phyloP scores from a whole-genome alignment of 2,797 vertebrate genomes.

The Mus spretus region DNA sequence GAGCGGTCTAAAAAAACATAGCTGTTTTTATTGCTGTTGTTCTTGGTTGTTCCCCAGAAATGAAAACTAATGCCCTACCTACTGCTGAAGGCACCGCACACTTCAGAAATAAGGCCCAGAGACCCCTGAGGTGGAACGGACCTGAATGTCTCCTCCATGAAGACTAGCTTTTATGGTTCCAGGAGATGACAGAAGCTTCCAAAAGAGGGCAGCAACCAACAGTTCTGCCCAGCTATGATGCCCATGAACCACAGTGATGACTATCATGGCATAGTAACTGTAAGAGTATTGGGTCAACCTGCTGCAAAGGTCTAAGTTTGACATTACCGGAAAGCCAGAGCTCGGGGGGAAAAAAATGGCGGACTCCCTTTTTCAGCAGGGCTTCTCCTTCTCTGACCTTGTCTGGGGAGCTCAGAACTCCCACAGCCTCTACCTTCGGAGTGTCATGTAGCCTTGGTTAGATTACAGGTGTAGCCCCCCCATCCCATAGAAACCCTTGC shows the following conservation, averaged over 20 bases:
- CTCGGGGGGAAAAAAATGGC: not conserved
- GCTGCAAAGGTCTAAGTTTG: not conserved
- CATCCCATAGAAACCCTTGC: not conserved
- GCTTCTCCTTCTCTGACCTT: not conserved
- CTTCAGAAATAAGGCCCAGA: not conserved
- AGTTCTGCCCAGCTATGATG: not conserved
- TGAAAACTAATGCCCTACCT: not conserved
- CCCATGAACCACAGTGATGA: too few species aligned
- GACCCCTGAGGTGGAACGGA: not conserved
- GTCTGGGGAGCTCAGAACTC: not conserved
- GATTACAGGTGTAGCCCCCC: not conserved
- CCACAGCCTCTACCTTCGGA: not conserved
- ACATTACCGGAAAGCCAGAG: not conserved
- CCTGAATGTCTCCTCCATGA: not conserved
- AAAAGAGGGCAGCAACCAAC: not conserved
- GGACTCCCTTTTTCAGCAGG: not conserved
- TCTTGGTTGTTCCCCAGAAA: not conserved
- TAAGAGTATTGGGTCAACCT: not conserved
- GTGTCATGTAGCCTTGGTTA: not conserved
- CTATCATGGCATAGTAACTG: too few species aligned
- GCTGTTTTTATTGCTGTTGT: too few species aligned
- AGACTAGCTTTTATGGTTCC: not conserved
- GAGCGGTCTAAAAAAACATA: not conserved
- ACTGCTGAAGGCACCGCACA: not conserved
- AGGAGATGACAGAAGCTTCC: not conserved